Evolutionary conservation across 2,113 vertebrate genomes (phyloP), one percentile per base, ranked within the genome.

Genomic region (Tragelaphus buxtoni): DNA sequence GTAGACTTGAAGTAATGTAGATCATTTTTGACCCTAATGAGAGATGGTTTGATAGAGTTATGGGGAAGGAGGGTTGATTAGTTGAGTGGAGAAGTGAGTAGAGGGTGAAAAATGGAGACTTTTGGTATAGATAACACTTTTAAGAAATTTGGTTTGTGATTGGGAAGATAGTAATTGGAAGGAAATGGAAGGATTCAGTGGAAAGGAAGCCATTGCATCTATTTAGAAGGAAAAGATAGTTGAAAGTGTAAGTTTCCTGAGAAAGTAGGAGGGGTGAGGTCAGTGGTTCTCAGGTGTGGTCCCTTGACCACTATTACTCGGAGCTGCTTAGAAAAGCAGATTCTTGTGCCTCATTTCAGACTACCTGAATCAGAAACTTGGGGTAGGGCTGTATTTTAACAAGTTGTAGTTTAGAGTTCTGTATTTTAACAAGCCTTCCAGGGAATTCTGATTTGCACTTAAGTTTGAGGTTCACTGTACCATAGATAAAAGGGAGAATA

Each of bases 291-390:
- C 60, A 61, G 49, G 35, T 53, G 30, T 83, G 30, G 47, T 91
- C 74, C 65, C 49, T 51, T 49, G 28, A 45, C 42, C 30, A n/a
- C 51, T 20, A 45, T 47, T 30, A 39, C 92, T 39, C 72, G 45
- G 83, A 84, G 63, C 17, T 95, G 28, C 51, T 92, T 94, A 82
- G 82, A 87, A 90, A 87, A 35, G 9, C n/a, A 69, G 80, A 14
- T 76, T 81, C n/a, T 87, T 61, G 22, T 49, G 10, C 20, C n/a
- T 82, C 47, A 53, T 28, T 86, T 61, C 35, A 81, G 47, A 72
- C 20, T 20, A 51, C 85, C 45, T 89, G 89, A 92, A 65, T 82
- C 39, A 93, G 90, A 96, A 92, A 95, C 30, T 85, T 80, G 55
- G 4, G 18, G 20, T 77, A 79, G 47, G 39, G 42, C 17, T 88